Base-by-base conservation (phyloP, 2,797 vertebrate species). In the Eremophila alpestris region DNA sequence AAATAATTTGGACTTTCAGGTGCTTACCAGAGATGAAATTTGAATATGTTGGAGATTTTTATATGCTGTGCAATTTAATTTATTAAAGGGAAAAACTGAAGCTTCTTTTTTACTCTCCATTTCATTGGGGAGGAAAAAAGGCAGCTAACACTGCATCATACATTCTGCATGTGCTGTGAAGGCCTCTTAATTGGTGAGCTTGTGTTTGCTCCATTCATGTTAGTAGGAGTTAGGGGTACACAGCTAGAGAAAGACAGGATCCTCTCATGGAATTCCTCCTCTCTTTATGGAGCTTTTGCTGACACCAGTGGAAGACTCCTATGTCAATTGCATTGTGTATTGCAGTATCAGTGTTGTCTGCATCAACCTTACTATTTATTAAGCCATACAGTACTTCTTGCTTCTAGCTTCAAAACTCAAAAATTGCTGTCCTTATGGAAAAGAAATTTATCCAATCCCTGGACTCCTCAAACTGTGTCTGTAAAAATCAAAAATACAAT, bases 401-500 rank as follows among this genome's bases (percentile, higher is more conserved):
- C 34, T 82, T 26, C 9, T 30, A 48, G 41, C 38, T 56, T 56
- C 11, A 64, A 78, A 84, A 38, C 6, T 51, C 3, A n/a, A 52
- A 70, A 70, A 36, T 21, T 64, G 7, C 13, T 83, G 26, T 77
- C 26, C 29, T 36, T 59, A 63, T 16, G 8, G 34, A 27, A 60
- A 60, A 36, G 41, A 38, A 9, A 3, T 7, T 14, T 34, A 8
- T 9, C 21, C 8, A 45, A 24, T 4, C 5, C 5, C 18, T 41
- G 4, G 4, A 6, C 6, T 16, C 6, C 18, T 2, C 7, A 6
- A 6, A 20, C 29, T 30, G 2, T 73, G 3, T 32, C 49, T 46
- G 2, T 78, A n/a, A 26, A 68, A 56, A 38, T 49, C 0, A 10
- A 45, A 84, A 81, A 5, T 10, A 38, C 0, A 27, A 26, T 2